Evolutionary conservation across 2,113 vertebrate species (phyloP).

Genomic region (Illadopsis cleaveri): DNA sequence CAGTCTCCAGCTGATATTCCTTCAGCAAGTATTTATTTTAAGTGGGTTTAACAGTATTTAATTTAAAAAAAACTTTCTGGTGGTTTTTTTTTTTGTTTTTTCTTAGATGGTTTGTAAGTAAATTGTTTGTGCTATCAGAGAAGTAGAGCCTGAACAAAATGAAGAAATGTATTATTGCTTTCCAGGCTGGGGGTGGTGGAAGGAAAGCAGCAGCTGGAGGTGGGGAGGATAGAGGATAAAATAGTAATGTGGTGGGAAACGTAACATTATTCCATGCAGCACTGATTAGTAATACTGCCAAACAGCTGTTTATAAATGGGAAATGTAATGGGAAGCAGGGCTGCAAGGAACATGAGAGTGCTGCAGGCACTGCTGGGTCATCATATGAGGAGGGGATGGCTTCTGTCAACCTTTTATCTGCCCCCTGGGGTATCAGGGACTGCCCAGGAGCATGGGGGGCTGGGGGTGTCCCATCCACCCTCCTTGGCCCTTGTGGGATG

Average conservation of each 20-base stretch:
- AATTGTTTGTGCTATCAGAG: conserved; percentile 37
- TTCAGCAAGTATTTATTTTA: conserved; percentile 62
- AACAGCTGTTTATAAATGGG: conserved; percentile 43
- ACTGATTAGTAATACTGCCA: conserved; percentile 31
- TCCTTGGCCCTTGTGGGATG: neutral
- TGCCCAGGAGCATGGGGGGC: neutral
- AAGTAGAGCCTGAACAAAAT: conserved; percentile 10
- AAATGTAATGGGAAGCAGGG: neutral
- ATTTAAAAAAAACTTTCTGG: neutral
- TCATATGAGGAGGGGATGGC: neutral
- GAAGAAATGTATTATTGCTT: neutral
- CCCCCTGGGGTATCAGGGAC: neutral
- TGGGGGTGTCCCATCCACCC: neutral
- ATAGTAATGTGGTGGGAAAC: neutral
- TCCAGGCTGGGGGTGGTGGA: neutral
- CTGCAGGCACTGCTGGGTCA: neutral
- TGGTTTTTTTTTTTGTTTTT: neutral
- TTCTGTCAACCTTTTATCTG: neutral
- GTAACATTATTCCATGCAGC: neutral
- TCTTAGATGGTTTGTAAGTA: neutral
- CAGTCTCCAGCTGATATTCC: conserved; percentile 63
- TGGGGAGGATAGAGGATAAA: conserved; percentile 4
- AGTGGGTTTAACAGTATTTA: conserved; percentile 67
- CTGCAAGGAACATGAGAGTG: neutral
- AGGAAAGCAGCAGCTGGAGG: conserved; percentile 40